Percentiles rank a stretch among this genome's conserved stretches.
Evolutionary conservation across 1,140 invertebrate genomes (phyloP).

Genomic region (Drosophila repletoides): DNA sequence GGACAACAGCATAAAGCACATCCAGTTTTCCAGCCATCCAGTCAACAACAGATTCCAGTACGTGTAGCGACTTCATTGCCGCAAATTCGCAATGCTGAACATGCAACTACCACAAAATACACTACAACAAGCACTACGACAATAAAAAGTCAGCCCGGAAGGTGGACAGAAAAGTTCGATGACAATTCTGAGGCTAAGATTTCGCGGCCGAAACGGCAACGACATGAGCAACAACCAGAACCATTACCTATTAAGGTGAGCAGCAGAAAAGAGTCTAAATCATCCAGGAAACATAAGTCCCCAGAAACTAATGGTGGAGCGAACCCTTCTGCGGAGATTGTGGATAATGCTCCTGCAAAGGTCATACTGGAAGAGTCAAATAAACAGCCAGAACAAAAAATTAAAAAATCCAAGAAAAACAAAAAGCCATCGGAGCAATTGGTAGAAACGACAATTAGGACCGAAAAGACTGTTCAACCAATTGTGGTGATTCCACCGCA

Average conservation of each 20-base stretch:
- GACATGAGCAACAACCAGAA: constrained; percentile 58
- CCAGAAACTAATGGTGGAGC: constrained; percentile 45
- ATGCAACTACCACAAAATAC: constrained; percentile 25
- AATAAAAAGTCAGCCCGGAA: constrained; percentile 39
- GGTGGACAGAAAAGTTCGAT: constrained; percentile 59
- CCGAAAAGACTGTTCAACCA: constrained; percentile 16
- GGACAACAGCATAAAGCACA: constrained; percentile 66
- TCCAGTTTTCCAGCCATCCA: constrained; percentile 84
- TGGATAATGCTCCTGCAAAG: constrained; percentile 4
- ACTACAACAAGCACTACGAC: constrained; percentile 37
- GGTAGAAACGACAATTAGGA: neutral
- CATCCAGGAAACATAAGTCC: constrained; percentile 45
- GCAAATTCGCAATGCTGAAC: constrained; percentile 43
- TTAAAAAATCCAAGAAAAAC: constrained; percentile 45
- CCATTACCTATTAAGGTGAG: constrained; percentile 63
- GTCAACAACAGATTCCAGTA: constrained; percentile 79
- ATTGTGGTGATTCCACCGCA: neutral
- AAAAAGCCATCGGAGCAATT: constrained; percentile 38
- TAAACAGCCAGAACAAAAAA: constrained; percentile 53
- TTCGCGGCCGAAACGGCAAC: constrained; percentile 44
- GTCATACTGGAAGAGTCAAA: constrained; percentile 20
- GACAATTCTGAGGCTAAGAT: constrained; percentile 54
- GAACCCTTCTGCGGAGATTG: neutral
- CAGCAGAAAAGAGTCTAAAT: constrained; percentile 51
- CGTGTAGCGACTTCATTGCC: constrained; percentile 66